Evolutionary conservation across 2,113 vertebrate genomes (phyloP).

Genomic region (Cisticola juncidis): DNA sequence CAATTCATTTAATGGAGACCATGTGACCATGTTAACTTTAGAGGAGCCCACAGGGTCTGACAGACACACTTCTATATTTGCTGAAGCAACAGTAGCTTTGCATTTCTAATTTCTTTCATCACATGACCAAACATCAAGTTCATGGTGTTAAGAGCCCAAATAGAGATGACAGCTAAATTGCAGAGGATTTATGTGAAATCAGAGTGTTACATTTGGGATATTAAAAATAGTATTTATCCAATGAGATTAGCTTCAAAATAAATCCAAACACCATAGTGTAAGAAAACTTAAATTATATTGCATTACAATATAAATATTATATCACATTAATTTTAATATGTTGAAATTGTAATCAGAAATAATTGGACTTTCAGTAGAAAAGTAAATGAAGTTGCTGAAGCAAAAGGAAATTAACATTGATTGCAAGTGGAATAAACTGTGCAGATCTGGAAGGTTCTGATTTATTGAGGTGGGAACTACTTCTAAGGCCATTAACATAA

Average conservation of each 20-base stretch:
- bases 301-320: slow-evolving; percentile 36
- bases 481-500: slow-evolving; percentile 56
- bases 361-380: slow-evolving; percentile 54
- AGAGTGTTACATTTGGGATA: not conserved
- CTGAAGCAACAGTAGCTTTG: not conserved
- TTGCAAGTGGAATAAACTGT: slow-evolving; percentile 60
- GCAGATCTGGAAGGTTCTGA: slow-evolving; percentile 48
- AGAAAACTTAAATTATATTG: slow-evolving; percentile 38
- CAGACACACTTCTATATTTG: not conserved
- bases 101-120: not conserved
- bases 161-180: not conserved
- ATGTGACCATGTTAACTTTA: not conserved
- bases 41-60: not conserved
- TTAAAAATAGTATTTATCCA: not conserved
- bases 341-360: slow-evolving; percentile 58
- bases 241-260: not conserved
- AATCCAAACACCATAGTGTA: not conserved
- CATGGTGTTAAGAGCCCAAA: not conserved
- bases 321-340: slow-evolving; percentile 56
- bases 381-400: slow-evolving; percentile 65
- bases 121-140: not conserved
- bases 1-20: not conserved
- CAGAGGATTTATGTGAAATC: not conserved
- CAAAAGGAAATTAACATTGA: slow-evolving; percentile 69
- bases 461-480: slow-evolving; percentile 62